Evolutionary conservation across 2,113 vertebrate species (phyloP), one percentile per base, ranked within the genome.

Genomic region (Otis tarda): DNA sequence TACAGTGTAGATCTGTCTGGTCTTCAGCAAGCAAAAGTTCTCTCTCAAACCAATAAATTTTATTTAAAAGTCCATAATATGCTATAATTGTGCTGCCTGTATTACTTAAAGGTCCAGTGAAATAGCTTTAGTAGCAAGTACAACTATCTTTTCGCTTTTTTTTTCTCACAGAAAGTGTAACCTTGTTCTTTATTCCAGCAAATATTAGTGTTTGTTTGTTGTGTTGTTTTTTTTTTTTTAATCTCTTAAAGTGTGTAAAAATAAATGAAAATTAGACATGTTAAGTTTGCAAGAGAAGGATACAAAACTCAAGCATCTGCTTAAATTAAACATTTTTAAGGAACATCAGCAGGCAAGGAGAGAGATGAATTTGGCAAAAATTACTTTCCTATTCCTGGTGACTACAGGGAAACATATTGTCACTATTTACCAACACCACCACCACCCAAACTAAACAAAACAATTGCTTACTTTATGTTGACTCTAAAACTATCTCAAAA

Each of bases 21-120:
- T 61, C 14, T 63, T 82, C 76, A 50, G 4, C 22, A 49, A n/a
- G 7, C 0, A 0, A 31, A 35, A 43, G 11, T 35, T 56, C 7
- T 60, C 11, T 82, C 18, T 64, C 35, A 64, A 33, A 64, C 16
- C 9, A 45, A 24, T 37, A 49, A 3, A 37, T 39, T 50, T 41
- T 31, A 20, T 67, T 57, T 57, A 37, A 24, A 63, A 70, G 17
- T 82, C 64, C 24, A 8, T 49, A 50, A 39, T 63, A 12, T 8
- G 27, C 11, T 37, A 28, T 24, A 57, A 50, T 28, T 70, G 12
- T 70, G 20, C 12, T n/a, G 47, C 19, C 16, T 55, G 21, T 25
- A 68, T 24, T 60, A 27, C 11, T 47, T 53, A 27, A 79, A 67
- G 2, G 13, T 47, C 14, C n/a, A 65, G 41, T 43, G 59, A 83